Evolutionary conservation across 2,113 vertebrate genomes (phyloP), one percentile per base, ranked within the genome.

Genomic region (Sceloporus tristichus): DNA sequence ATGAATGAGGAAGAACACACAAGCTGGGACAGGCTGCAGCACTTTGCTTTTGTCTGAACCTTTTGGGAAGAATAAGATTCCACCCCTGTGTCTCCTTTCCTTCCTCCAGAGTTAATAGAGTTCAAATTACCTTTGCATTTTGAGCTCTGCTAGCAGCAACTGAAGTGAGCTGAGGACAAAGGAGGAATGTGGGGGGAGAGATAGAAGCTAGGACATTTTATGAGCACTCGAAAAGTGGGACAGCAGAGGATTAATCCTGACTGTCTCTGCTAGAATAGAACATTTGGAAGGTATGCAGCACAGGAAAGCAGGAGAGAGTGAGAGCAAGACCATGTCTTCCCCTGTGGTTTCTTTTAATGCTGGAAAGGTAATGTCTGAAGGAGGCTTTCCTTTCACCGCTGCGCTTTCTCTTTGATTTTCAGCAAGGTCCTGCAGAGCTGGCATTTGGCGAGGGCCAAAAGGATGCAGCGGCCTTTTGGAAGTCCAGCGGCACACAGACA

Each of bases 381-480:
- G 18, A 1, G 16, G 5, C 42, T 25, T n/a, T 87, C 75, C 6
- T n/a, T 9, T 18, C 2, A 1, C 18, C n/a, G 56, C 13, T 1
- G 2, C 6, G 2, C 18, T 23, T 9, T 86, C 53, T 54, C 21
- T 87, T 29, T 3, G 48, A 83, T 92, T 91, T 92, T 74, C 93
- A 4, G 0, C 96, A 99, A 98, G 97, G 94, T 53, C 96, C 97
- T 0, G 84, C 94, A 5, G 93, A 96, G 80, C 90, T 92, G 74
- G 93, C 90, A 1, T 2, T 89, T 0, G 53, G 93, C 86, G 93
- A 95, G 48, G 82, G 53, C 25, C 48, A 1, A 0, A 48, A 1
- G 0, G 95, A 94, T 0, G 0, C 92, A 5, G 71, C 53, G 25
- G 94, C 95, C 27, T 95, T 94, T 29, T 96, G 90, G 93, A 95